phyloP scores from a whole-genome alignment of 2,797 vertebrate species.

The Neoniphon sammara region DNA sequence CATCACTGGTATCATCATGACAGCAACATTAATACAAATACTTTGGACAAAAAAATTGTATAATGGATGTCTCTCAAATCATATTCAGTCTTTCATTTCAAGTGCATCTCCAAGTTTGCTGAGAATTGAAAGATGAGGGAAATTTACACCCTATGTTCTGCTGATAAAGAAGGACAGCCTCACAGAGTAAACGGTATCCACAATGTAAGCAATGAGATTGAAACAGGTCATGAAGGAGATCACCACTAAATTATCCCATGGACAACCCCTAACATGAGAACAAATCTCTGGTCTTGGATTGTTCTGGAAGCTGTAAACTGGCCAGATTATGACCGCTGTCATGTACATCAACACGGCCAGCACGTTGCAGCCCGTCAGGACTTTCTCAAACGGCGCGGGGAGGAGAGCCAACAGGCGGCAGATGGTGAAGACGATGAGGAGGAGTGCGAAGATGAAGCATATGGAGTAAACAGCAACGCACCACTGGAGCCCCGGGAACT shows the following conservation, averaged over 20 bases:
- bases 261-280: rapidly evolving
- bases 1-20: too few relatives aligned
- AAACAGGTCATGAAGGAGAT: conserved; percentile 85
- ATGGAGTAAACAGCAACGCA: conserved; percentile 87
- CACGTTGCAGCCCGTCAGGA: conserved; percentile 82
- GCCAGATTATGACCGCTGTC: conserved; percentile 87
- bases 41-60: too few relatives aligned
- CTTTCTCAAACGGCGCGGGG: conserved; percentile 81
- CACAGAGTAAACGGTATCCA: conserved; percentile 86
- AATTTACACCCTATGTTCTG: conserved; percentile 56
- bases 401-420: conserved; percentile 80
- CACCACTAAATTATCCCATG: conserved; percentile 77
- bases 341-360: conserved; percentile 87
- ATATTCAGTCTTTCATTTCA: background rate
- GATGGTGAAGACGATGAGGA: conserved; percentile 86
- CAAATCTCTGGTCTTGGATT: background rate
- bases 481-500: conserved; percentile 77
- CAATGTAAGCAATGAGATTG: conserved; percentile 87
- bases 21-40: too few relatives aligned
- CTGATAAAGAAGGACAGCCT: conserved; percentile 81
- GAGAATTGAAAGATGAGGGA: background rate
- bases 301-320: conserved; percentile 81
- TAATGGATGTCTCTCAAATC: background rate
- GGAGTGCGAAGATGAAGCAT: conserved; percentile 85
- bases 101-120: background rate